Evolutionary conservation across 2,888 invertebrate genomes (phyloP).

Genomic region (Leptopilina syphax): DNA sequence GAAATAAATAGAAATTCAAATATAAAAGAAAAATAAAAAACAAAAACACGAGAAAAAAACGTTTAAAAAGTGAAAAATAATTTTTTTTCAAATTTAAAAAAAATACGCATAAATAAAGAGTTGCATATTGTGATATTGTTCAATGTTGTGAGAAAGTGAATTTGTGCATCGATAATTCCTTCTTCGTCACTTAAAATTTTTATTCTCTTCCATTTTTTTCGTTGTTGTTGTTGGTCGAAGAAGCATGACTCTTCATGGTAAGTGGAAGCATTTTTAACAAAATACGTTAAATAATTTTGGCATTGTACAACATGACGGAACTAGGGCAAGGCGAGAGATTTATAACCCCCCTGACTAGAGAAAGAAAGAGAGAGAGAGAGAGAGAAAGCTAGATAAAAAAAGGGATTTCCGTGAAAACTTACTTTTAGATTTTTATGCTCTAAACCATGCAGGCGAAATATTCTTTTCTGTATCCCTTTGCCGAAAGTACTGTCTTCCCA

Average conservation of each 20-base stretch:
- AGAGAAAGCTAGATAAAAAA: constrained; percentile 27
- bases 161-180: constrained; percentile 18
- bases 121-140: background rate
- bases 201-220: too few relatives aligned
- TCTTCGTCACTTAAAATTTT: background rate
- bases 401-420: constrained; percentile 18
- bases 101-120: background rate
- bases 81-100: background rate
- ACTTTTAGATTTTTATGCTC: constrained; percentile 26
- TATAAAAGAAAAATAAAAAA: too few relatives aligned
- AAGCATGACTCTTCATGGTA: constrained; percentile 5
- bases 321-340: constrained; percentile 26
- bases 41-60: background rate
- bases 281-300: constrained; percentile 40
- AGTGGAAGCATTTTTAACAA: constrained; percentile 33
- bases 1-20: too few relatives aligned
- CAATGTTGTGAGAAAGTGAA: background rate
- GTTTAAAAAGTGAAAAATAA: background rate
- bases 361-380: too few relatives aligned
- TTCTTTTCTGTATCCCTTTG: too few relatives aligned
- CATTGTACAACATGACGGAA: constrained; percentile 36
- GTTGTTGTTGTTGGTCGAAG: background rate
- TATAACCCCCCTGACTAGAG: background rate
- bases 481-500: too few relatives aligned
- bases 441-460: background rate